Evolutionary conservation across 2,888 invertebrate genomes (phyloP), one percentile per base, ranked within the genome.

Genomic region (Phasia obesa): DNA sequence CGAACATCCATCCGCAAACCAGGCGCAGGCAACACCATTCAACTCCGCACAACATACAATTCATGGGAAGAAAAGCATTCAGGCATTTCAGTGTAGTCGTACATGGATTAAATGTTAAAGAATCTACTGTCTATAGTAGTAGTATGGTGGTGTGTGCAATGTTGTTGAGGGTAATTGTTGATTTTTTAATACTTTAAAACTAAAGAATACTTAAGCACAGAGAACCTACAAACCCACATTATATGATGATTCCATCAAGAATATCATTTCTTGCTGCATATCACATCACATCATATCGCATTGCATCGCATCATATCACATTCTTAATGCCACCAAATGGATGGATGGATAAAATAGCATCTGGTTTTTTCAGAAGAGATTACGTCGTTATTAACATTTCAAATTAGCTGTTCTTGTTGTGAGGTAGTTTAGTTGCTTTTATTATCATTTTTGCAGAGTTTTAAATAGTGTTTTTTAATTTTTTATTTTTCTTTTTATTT

Each of bases 271-370:
- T n/a, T 44, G 23, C 31, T 59, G 67, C 38, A 51, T 47, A 57
- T 7, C 55, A 64, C 62, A 73, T 73, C 60, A 74, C 31, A 73
- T 59, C 73, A 67, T 35, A 57, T 79, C 64, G 42, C 59, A 79
- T 70, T 42, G n/a, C n/a, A n/a, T n/a, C n/a, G n/a, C 31, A 73
- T 59, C 73, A 67, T 35, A 57, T 79, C 64, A 51, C 59, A 79
- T 70, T 42, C 49, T 69, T 75, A 79, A 79, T 79, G 47, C 74
- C 59, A 60, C 49, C 64, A 70, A 83, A 75, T 74, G 69, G 69
- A 64, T 69, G 62, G 55, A 67, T 74, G 47, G 47, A 69, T 74
- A 64, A 78, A 64, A 75, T 79, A 70, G 57, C 82, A 83, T 83
- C 82, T 78, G 79, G 44, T 75, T 82, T 53, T 19, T 65, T 51